These are phyloP conservation scores for Agonum fuliginosum DNA, from an alignment of 2,888 invertebrate species.

Conservation along the genomic window DNA sequence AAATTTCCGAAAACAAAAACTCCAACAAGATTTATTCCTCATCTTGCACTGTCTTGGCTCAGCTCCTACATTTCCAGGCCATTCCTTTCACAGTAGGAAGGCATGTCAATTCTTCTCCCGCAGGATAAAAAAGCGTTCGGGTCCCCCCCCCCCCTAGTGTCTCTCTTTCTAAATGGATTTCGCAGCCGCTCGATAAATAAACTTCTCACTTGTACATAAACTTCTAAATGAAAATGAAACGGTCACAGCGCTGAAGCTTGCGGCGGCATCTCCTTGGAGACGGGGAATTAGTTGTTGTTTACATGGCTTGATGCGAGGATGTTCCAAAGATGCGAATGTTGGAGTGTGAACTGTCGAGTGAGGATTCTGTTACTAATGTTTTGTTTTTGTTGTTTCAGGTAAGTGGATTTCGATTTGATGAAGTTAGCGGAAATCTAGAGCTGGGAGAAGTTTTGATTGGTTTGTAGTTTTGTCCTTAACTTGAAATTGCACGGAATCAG, in stretches of 20 bases:
- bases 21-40: constrained; percentile 8
- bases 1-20: neutral
- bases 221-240: constrained; percentile 44
- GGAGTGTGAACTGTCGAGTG: neutral
- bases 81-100: neutral
- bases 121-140: constrained; percentile 1
- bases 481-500: too few relatives aligned
- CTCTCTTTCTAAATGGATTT: constrained; percentile 14
- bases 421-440: neutral
- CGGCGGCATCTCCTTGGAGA: neutral
- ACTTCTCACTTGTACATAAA: constrained; percentile 13
- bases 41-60: constrained; percentile 1
- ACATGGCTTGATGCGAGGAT: constrained; percentile 24
- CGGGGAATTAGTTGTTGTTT: constrained; percentile 34
- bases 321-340: too few relatives aligned
- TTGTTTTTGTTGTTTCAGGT: constrained; percentile 35
- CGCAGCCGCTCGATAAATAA: constrained; percentile 17
- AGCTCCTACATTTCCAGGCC: neutral
- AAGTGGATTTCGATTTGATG: constrained; percentile 37
- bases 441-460: neutral
- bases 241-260: neutral
- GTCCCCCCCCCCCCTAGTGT: neutral
- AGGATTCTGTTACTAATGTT: constrained; percentile 9
- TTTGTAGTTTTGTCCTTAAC: constrained; percentile 8
- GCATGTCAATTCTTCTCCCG: constrained; percentile 21